Evolutionary conservation across 2,888 invertebrate genomes (phyloP).

Genomic region (Ariolimax columbianus): DNA sequence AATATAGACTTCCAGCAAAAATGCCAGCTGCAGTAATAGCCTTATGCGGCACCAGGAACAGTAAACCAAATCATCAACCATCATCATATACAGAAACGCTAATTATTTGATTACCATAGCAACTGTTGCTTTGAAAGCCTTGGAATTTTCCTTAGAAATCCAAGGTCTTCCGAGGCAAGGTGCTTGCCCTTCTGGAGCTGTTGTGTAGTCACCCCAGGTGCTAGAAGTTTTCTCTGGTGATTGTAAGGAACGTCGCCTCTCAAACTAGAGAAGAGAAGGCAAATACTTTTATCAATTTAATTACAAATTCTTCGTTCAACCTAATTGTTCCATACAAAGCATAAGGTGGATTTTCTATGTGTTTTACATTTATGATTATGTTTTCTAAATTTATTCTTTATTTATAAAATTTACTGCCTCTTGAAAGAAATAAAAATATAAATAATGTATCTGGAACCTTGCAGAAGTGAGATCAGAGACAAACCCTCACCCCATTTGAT

Average conservation of each 20-base stretch:
- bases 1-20: too few relatives aligned
- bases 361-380: too few relatives aligned
- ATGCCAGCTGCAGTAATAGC: too few relatives aligned
- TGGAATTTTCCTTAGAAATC: constrained; percentile 93
- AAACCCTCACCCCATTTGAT: constrained; percentile 38
- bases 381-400: too few relatives aligned
- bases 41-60: too few relatives aligned
- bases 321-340: too few relatives aligned
- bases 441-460: neutral
- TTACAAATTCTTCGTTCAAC: too few relatives aligned
- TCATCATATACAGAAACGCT: neutral
- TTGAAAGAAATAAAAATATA: neutral
- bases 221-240: constrained; percentile 88
- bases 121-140: constrained; percentile 96
- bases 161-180: constrained; percentile 90
- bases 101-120: constrained; percentile 86
- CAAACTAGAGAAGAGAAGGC: constrained; percentile 54
- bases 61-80: neutral
- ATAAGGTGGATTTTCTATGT: too few relatives aligned
- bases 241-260: constrained; percentile 84
- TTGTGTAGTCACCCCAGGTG: constrained; percentile 92
- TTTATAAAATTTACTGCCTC: too few relatives aligned
- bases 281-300: neutral
- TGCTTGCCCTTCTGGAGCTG: constrained; percentile 85
- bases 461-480: neutral